Conservation (phyloP, 2,113 vertebrate species). For the Ariopsis seemanni region DNA sequence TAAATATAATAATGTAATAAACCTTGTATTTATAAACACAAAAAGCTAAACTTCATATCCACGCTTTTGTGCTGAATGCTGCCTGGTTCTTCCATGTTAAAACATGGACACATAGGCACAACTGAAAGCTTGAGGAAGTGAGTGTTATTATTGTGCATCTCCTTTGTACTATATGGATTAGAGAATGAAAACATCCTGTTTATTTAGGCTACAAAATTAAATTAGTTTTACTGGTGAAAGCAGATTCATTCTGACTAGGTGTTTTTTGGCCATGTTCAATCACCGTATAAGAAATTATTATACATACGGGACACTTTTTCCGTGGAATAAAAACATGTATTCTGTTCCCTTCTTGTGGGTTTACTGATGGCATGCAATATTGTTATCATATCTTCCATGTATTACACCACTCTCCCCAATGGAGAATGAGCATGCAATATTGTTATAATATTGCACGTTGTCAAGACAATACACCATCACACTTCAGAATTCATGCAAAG, state of each 20-base stretch:
- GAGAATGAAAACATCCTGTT: neutral
- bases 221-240: neutral
- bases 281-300: neutral
- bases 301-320: too few species aligned
- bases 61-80: neutral
- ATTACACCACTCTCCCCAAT: too few species aligned
- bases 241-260: neutral
- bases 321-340: too few species aligned
- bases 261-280: neutral
- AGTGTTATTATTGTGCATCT: neutral
- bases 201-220: neutral
- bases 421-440: too few species aligned
- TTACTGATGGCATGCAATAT: too few species aligned
- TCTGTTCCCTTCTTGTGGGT: too few species aligned
- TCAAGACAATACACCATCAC: too few species aligned
- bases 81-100: neutral
- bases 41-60: neutral
- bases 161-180: neutral
- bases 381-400: too few species aligned
- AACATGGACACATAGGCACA: neutral
- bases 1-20: neutral
- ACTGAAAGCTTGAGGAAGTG: neutral
- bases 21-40: neutral
- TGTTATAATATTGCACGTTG: too few species aligned
- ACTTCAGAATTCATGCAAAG: too few species aligned